These are phyloP conservation scores for Meloidogyne hapla DNA, from an alignment of 1,140 invertebrate species.

Conservation along the genomic window DNA sequence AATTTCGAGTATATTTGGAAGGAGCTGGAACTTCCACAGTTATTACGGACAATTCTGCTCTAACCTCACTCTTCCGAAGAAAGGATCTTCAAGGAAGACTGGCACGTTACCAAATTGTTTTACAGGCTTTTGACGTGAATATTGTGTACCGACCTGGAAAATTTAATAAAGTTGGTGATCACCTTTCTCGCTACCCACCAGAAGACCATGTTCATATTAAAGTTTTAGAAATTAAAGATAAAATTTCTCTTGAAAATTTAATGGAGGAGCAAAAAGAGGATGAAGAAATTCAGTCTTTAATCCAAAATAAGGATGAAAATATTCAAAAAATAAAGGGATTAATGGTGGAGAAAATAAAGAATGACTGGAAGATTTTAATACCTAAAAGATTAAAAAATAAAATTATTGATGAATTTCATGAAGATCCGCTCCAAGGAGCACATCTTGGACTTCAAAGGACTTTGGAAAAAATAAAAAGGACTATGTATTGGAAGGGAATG, in stretches of 20 bases:
- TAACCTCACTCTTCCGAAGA: constrained; percentile 28
- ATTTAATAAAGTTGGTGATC: constrained; percentile 20
- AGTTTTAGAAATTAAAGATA: not conserved
- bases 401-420: constrained; percentile 26
- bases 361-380: constrained; percentile 24
- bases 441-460: constrained; percentile 19
- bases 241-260: constrained; percentile 19
- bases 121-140: constrained; percentile 24
- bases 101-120: constrained; percentile 22
- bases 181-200: constrained; percentile 24
- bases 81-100: constrained; percentile 32
- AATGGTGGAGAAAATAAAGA: not conserved
- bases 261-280: constrained; percentile 2
- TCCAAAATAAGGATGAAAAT: not conserved
- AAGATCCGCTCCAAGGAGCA: constrained; percentile 7
- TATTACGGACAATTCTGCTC: constrained; percentile 28
- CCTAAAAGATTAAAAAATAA: not conserved
- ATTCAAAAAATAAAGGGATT: not conserved
- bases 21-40: constrained; percentile 28
- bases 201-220: not conserved
- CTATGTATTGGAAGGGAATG: constrained; percentile 12
- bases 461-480: constrained; percentile 19
- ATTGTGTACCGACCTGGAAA: constrained; percentile 18
- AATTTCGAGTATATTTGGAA: constrained; percentile 32
- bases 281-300: not conserved